Evolutionary conservation across 2,113 vertebrate genomes (phyloP).

Genomic region (Amphilophus citrinellus): DNA sequence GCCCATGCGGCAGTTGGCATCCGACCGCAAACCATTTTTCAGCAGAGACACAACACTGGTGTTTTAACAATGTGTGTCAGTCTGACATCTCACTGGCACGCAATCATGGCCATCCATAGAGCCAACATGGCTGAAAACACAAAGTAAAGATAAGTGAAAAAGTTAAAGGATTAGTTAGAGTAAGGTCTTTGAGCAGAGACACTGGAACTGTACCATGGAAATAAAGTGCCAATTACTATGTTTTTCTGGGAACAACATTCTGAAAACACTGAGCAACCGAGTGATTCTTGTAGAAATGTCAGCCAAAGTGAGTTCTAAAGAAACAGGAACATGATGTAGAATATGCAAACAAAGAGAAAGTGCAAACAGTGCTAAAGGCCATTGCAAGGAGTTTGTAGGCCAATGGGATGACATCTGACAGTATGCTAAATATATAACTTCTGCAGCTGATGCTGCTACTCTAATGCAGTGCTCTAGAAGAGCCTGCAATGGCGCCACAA

Average conservation of each 20-base stretch:
- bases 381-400: constrained; percentile 54
- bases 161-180: background rate
- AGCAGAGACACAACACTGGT: background rate
- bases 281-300: constrained; percentile 74
- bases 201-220: background rate
- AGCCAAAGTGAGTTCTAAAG: constrained; percentile 56
- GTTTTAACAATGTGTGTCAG: background rate
- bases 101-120: background rate
- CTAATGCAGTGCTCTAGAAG: background rate
- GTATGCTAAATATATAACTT: constrained; percentile 58
- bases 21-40: background rate
- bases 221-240: constrained; percentile 48
- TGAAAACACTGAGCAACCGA: constrained; percentile 32
- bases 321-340: constrained; percentile 52
- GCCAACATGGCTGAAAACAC: too few species aligned
- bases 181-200: background rate
- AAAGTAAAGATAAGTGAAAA: background rate
- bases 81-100: background rate
- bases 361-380: constrained; percentile 74
- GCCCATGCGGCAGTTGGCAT: background rate
- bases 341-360: constrained; percentile 64
- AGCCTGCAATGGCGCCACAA: background rate
- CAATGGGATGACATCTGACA: constrained; percentile 59
- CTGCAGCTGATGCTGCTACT: constrained; percentile 29
- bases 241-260: constrained; percentile 34